phyloP scores from a whole-genome alignment of 2,113 vertebrate species.

The Mobula birostris region DNA sequence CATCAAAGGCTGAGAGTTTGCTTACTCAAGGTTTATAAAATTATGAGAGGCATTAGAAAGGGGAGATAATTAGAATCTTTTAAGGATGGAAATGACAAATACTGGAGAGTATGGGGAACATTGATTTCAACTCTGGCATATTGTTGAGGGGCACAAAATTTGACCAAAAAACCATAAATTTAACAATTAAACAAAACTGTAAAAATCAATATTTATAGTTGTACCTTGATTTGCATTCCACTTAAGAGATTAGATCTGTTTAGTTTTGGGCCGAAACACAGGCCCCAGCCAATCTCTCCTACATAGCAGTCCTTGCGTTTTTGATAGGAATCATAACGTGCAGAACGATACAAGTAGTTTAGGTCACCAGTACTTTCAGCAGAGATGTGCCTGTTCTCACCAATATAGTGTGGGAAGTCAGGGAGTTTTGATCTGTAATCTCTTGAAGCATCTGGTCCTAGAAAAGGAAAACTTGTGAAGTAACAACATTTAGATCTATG shows the following conservation, averaged over 20 bases:
- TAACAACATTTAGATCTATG: neutral
- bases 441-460: constrained; percentile 60
- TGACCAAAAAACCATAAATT: neutral
- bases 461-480: constrained; percentile 15
- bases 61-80: too few relatives aligned
- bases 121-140: neutral
- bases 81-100: too few relatives aligned
- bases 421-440: constrained; percentile 56
- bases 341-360: constrained; percentile 53
- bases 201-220: neutral
- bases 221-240: constrained; percentile 60
- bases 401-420: constrained; percentile 48
- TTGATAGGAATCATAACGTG: neutral
- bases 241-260: constrained; percentile 50
- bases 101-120: too few relatives aligned
- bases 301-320: constrained; percentile 45
- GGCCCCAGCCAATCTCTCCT: constrained; percentile 61
- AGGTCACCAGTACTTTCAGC: constrained; percentile 55
- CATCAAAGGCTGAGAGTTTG: neutral
- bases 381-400: constrained; percentile 43
- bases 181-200: neutral
- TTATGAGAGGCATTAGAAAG: too few relatives aligned
- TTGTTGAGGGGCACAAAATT: neutral
- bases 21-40: too few relatives aligned
- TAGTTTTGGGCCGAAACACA: constrained; percentile 50